Percentiles rank a stretch among this genome's conserved stretches.
Conservation (phyloP, 2,797 vertebrate species). For the Rhynchotus rufescens region DNA sequence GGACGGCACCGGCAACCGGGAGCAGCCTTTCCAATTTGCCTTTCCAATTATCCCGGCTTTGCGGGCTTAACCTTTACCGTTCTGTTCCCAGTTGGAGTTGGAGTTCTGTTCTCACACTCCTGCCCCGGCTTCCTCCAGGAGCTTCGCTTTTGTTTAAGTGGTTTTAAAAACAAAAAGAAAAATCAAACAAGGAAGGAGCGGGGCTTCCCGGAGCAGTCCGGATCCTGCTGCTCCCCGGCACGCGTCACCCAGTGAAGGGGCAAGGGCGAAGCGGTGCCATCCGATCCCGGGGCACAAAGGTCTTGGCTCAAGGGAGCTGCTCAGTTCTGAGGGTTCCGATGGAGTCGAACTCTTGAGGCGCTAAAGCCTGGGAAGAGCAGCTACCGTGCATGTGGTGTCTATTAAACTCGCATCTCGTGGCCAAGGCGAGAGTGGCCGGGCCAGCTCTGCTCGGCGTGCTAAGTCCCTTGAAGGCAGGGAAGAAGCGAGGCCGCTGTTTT, state of each 20-base stretch:
- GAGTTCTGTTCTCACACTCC: too few relatives aligned
- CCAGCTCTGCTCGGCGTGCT: not conserved
- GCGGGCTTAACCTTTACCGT: not conserved
- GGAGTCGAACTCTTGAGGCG: not conserved
- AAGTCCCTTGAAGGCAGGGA: not conserved
- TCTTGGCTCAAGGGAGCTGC: not conserved
- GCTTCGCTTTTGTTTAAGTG: not conserved
- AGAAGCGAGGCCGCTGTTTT: slow-evolving; percentile 18
- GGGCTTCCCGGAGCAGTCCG: not conserved
- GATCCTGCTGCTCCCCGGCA: not conserved
- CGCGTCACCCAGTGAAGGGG: fast-evolving
- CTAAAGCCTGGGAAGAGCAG: not conserved
- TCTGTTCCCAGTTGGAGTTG: not conserved
- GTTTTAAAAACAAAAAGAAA: not conserved
- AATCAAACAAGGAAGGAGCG: not conserved
- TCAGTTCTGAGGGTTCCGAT: not conserved
- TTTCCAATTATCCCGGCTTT: not conserved
- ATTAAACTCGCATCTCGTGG: slow-evolving; percentile 31
- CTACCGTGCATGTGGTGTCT: slow-evolving; percentile 66
- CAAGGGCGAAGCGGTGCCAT: fast-evolving
- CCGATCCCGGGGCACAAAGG: not conserved
- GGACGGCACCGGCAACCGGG: too few relatives aligned
- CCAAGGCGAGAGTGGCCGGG: slow-evolving; percentile 5
- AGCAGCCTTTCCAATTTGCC: not conserved
- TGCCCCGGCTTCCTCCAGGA: fast-evolving